phyloP scores from a whole-genome alignment of 37 sponge, comb jelly and placozoan genomes.

The Cladorhizidae sp. region DNA sequence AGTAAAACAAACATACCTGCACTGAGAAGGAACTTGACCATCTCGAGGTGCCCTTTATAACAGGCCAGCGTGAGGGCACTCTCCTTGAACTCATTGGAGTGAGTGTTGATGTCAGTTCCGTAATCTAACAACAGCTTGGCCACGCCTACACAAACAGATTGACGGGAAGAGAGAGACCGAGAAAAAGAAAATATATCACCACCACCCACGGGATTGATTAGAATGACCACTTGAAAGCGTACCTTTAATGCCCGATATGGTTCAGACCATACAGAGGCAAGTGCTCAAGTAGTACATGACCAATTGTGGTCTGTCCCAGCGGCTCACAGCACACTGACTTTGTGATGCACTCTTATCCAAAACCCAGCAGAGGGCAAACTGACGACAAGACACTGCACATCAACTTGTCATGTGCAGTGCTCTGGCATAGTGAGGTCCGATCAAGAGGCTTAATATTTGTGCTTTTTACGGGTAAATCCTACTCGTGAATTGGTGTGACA shows the following conservation, averaged over 20 bases:
- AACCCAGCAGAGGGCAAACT: no score
- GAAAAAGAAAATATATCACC: not conserved
- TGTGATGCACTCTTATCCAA: no score
- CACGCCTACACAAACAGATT: constrained; percentile 44
- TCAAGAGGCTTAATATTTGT: no score
- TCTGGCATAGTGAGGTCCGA: no score
- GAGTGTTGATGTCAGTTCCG: constrained; percentile 83
- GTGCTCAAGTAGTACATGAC: no score
- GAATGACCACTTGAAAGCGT: not conserved
- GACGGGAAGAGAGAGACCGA: not conserved
- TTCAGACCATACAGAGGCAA: not conserved
- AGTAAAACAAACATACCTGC: constrained; percentile 34
- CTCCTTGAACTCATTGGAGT: constrained; percentile 90
- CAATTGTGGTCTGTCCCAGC: no score
- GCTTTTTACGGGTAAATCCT: no score
- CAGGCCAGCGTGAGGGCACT: constrained; percentile 86
- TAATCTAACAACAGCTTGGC: constrained; percentile 69
- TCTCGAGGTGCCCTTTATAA: constrained; percentile 86
- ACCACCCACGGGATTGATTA: not conserved
- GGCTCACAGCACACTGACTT: no score
- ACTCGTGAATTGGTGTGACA: no score
- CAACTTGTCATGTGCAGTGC: no score
- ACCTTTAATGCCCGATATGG: not conserved
- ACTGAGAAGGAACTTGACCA: constrained; percentile 83
- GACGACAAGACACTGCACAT: no score